These are phyloP conservation scores for Muscicapa adusta DNA, from an alignment of 2,113 vertebrate genomes.

Conservation along the genomic window DNA sequence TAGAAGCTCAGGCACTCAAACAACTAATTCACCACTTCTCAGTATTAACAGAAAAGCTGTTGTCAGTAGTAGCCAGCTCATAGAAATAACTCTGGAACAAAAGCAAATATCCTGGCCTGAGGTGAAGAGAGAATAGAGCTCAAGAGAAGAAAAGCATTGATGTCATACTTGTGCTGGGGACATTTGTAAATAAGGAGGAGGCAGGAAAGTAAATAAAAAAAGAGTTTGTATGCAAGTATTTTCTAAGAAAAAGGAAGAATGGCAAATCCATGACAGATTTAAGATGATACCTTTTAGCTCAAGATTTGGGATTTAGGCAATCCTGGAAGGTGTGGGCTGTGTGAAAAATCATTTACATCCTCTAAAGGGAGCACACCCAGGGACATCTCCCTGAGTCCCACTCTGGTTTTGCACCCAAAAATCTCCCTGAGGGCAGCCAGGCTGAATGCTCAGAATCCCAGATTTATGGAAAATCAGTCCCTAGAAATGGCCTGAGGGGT, in stretches of 20 bases:
- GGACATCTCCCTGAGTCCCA: fast-evolving
- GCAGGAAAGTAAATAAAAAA: background rate
- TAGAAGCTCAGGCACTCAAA: background rate
- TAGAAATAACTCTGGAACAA: background rate
- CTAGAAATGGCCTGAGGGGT: background rate
- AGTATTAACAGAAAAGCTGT: background rate
- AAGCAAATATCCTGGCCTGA: background rate
- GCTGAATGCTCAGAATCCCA: background rate
- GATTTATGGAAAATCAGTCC: background rate
- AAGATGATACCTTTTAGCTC: background rate
- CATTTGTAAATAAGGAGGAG: background rate
- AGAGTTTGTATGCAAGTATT: background rate
- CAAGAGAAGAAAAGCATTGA: background rate
- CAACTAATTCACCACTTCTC: background rate
- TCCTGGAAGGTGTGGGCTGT: background rate
- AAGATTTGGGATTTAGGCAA: background rate
- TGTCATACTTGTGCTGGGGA: background rate
- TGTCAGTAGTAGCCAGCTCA: background rate
- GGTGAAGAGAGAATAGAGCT: background rate
- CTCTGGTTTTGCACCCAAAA: background rate
- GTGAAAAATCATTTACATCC: background rate
- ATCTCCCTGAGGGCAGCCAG: background rate
- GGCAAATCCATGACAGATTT: background rate
- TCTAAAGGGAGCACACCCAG: background rate
- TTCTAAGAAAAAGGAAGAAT: background rate